These are phyloP conservation scores for Heteromormyrus szaboi DNA, from an alignment of 2,797 vertebrate species.

Conservation along the genomic window DNA sequence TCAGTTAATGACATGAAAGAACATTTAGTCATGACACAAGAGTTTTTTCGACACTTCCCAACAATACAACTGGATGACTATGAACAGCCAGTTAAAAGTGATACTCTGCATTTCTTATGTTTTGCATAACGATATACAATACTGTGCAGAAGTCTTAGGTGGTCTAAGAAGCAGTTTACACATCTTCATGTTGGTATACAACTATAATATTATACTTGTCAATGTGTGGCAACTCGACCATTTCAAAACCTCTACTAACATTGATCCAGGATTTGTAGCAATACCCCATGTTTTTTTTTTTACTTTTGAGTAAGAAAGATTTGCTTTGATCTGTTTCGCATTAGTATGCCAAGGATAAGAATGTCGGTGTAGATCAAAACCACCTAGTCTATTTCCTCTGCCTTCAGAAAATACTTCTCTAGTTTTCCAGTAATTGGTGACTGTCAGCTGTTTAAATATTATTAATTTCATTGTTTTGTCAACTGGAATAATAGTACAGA, in stretches of 20 bases:
- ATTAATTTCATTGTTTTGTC: not conserved
- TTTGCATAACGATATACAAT: not conserved
- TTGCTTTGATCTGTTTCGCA: not conserved
- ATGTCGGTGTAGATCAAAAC: not conserved
- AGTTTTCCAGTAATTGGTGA: constrained; percentile 3
- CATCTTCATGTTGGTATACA: not conserved
- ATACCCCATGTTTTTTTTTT: not conserved
- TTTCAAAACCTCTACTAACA: not conserved
- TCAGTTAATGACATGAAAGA: not conserved
- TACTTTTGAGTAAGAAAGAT: not conserved
- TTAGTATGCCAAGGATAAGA: not conserved
- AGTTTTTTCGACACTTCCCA: not conserved
- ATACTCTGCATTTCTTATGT: not conserved
- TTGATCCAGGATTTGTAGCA: not conserved
- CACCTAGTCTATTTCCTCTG: not conserved
- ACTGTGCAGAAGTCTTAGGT: not conserved
- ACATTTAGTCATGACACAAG: not conserved
- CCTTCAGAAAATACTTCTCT: not conserved
- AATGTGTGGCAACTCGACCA: not conserved
- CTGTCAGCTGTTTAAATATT: not conserved
- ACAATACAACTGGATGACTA: not conserved
- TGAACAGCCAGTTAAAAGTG: not conserved
- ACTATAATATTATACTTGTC: not conserved
- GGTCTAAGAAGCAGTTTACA: not conserved
- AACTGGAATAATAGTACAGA: not conserved